Percentiles rank a stretch among this genome's conserved stretches.
Evolutionary conservation across 2,888 invertebrate species (phyloP).

Genomic region (Xestobium rufovillosum): DNA sequence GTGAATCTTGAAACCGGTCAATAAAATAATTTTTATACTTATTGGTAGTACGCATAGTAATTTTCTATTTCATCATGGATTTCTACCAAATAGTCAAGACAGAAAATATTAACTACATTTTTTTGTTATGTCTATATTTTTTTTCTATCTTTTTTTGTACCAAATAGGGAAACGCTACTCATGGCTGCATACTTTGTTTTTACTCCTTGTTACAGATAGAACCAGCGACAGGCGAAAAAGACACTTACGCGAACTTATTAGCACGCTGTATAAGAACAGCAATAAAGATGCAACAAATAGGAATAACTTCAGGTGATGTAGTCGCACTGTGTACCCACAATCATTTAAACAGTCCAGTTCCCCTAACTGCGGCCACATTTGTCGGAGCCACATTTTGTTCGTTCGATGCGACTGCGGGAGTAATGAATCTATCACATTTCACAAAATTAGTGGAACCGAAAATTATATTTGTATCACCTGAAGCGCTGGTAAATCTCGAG

Average conservation of each 20-base stretch:
- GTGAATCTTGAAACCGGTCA: too few species aligned
- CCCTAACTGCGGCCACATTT: not conserved
- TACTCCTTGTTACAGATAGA: constrained; percentile 2
- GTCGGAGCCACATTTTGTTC: not conserved
- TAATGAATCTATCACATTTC: not conserved
- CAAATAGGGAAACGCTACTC: too few species aligned
- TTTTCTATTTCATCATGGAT: too few species aligned
- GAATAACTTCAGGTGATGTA: not conserved
- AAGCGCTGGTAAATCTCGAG: not conserved
- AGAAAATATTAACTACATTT: too few species aligned
- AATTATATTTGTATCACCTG: not conserved
- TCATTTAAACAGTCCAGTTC: not conserved
- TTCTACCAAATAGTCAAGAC: too few species aligned
- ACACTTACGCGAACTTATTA: not conserved
- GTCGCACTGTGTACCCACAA: not conserved
- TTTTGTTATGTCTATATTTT: too few species aligned
- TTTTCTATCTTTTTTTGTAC: too few species aligned
- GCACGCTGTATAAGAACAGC: not conserved
- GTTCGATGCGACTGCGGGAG: not conserved
- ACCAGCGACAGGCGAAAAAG: not conserved
- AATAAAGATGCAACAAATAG: not conserved
- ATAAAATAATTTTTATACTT: too few species aligned
- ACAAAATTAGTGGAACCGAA: not conserved
- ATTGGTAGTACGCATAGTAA: too few species aligned
- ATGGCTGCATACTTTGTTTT: too few species aligned